These are phyloP conservation scores for Acanthoscelides obtectus DNA, from an alignment of 2,888 invertebrate species.

Conservation along the genomic window DNA sequence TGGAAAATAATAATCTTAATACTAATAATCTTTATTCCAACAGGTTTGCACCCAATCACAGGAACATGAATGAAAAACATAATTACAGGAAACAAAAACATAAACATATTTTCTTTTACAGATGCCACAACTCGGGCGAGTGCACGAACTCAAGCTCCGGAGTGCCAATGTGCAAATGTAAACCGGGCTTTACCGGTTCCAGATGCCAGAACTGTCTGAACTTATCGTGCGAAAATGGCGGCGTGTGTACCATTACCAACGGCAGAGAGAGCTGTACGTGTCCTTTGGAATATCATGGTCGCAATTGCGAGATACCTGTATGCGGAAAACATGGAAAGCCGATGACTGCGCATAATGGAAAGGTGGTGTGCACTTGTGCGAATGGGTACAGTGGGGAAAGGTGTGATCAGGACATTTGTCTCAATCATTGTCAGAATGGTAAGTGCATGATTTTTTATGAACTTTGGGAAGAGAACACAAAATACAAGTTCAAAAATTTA, in stretches of 20 bases:
- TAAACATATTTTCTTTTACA: no score
- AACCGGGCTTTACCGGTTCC: conserved; percentile 40
- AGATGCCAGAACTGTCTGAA: conserved; percentile 57
- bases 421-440: conserved; percentile 56
- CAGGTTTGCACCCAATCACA: no score
- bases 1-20: no score
- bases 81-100: no score
- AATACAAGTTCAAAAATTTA: conserved; percentile 4
- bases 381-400: conserved; percentile 53
- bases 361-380: conserved; percentile 47
- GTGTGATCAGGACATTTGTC: conserved; percentile 58
- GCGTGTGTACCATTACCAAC: conserved; percentile 49
- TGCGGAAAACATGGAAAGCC: conserved; percentile 40
- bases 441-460: neutral
- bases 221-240: conserved; percentile 58
- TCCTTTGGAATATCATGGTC: conserved; percentile 52
- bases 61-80: no score
- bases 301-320: conserved; percentile 48
- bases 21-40: no score
- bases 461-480: conserved; percentile 41
- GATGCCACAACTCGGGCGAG: neutral
- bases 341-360: conserved; percentile 24
- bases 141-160: conserved; percentile 12
- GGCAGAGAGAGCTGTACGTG: conserved; percentile 52
- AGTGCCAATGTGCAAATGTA: conserved; percentile 46